These are phyloP conservation scores for Rhinoptilus africanus DNA, from an alignment of 2,113 vertebrate genomes.

Conservation along the genomic window DNA sequence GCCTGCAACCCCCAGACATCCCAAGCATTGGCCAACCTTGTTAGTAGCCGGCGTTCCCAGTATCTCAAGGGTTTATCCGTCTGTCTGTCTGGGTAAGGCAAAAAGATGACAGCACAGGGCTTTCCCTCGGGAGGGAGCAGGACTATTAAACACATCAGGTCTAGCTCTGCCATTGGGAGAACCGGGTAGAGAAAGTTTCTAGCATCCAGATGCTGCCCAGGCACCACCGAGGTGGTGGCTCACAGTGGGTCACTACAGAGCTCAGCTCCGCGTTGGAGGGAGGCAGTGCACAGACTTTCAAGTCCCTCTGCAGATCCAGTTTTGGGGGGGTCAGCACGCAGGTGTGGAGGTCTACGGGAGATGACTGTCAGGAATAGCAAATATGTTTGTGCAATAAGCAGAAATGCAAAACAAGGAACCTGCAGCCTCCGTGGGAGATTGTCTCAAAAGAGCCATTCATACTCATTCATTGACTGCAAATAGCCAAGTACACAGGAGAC, in stretches of 20 bases:
- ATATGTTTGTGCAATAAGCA: neutral
- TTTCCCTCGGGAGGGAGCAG: neutral
- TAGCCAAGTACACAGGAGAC: neutral
- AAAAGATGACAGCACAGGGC: neutral
- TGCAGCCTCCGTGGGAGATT: neutral
- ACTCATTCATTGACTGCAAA: neutral
- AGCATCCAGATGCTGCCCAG: neutral
- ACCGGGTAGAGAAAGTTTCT: neutral
- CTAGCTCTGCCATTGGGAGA: neutral
- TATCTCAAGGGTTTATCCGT: neutral
- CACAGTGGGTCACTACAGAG: neutral
- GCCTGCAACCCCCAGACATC: neutral
- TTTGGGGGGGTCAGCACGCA: neutral
- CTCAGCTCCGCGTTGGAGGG: neutral
- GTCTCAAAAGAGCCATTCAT: neutral
- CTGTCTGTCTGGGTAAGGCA: neutral
- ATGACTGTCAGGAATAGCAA: neutral
- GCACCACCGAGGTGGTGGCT: fast-evolving
- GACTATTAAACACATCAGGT: neutral
- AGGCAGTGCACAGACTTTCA: neutral
- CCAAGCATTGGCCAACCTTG: neutral
- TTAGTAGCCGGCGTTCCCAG: neutral
- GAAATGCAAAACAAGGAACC: neutral
- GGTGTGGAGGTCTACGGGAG: fast-evolving
- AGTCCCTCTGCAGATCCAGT: neutral